A percentile compares a stretch with the other conserved stretches of the same genome.
Evolutionary conservation across 2,113 vertebrate genomes (phyloP).

Genomic region (Thinocorus orbignyianus): DNA sequence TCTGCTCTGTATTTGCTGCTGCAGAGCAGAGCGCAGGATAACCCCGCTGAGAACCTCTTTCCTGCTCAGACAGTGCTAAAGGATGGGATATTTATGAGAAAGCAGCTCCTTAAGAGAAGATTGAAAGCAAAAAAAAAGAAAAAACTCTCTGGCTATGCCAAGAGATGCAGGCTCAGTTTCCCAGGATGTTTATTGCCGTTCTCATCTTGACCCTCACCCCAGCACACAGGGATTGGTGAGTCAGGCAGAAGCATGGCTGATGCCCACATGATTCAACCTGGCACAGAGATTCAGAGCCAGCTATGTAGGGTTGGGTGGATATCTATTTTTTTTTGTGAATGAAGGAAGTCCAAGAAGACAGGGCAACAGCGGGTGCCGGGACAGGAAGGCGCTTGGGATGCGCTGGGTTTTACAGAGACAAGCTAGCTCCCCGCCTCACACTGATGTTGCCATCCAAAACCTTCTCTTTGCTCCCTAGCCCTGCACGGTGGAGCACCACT

Average conservation of each 20-base stretch:
- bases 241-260: slow-evolving; percentile 23
- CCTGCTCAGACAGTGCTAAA: background rate
- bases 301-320: background rate
- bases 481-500: accelerated
- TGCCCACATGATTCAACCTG: slow-evolving; percentile 3
- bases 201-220: slow-evolving; percentile 30
- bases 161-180: background rate
- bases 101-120: slow-evolving; percentile 48
- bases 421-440: too few species aligned
- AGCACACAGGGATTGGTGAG: background rate
- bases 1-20: background rate
- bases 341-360: background rate
- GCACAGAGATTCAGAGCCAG: background rate
- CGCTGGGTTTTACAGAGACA: accelerated
- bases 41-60: background rate
- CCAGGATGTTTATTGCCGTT: slow-evolving; percentile 43
- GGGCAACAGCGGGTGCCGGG: background rate
- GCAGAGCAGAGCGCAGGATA: background rate
- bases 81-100: slow-evolving; percentile 56
- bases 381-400: background rate
- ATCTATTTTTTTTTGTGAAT: background rate
- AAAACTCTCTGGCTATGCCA: background rate
- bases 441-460: accelerated
- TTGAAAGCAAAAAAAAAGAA: background rate
- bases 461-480: background rate